Percentiles rank a stretch among this genome's conserved stretches.
Evolutionary conservation across 2,113 vertebrate species (phyloP).

Genomic region (Chlorodrepanis virens): DNA sequence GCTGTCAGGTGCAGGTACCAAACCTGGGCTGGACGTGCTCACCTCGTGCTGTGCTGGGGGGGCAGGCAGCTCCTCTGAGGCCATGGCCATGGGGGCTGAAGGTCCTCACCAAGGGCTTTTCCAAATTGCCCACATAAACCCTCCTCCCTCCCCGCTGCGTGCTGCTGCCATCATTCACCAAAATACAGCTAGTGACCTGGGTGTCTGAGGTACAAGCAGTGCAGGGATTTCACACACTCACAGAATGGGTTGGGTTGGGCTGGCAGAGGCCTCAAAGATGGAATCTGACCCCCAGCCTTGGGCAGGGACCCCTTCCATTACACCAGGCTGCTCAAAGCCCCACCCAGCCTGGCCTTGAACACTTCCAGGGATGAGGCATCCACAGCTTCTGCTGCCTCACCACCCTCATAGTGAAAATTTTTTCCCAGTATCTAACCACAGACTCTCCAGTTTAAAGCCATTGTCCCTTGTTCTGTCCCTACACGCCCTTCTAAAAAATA

Average conservation of each 20-base stretch:
- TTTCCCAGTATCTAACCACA: not conserved
- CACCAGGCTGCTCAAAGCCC: not conserved
- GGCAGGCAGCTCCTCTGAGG: not conserved
- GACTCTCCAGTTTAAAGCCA: not conserved
- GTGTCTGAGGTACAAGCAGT: not conserved
- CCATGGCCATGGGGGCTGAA: rapidly evolving
- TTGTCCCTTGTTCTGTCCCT: not conserved
- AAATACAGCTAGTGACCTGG: not conserved
- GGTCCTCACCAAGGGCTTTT: not conserved
- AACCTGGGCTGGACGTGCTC: rapidly evolving
- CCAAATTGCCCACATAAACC: not conserved
- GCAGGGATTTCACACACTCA: not conserved
- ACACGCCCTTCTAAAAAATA: not conserved
- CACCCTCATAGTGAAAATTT: not conserved
- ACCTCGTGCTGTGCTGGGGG: rapidly evolving
- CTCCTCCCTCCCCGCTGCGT: not conserved
- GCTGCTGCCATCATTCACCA: rapidly evolving
- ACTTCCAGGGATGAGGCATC: not conserved
- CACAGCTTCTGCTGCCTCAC: not conserved
- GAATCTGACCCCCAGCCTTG: no score
- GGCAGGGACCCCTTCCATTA: not conserved
- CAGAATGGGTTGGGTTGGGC: not conserved
- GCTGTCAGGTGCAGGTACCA: not conserved
- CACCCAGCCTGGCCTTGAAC: not conserved
- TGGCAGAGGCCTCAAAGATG: not conserved